These are phyloP conservation scores for Clivina fossor DNA, from an alignment of 2,888 invertebrate genomes.

Conservation along the genomic window DNA sequence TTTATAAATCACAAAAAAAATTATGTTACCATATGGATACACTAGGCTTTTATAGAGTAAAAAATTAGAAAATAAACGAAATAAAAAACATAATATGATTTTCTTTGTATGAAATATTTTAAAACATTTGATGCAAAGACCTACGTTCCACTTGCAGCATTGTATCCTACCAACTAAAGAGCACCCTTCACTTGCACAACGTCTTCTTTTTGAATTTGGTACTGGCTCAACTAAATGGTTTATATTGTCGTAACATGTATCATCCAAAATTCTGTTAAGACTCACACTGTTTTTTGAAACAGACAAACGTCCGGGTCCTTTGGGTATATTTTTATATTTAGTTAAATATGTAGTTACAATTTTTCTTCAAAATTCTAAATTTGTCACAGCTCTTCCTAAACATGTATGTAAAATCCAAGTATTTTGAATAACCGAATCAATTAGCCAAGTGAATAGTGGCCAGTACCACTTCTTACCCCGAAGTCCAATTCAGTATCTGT, in stretches of 20 bases:
- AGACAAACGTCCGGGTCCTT: conserved; percentile 28
- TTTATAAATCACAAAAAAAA: no score
- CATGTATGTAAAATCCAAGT: conserved; percentile 33
- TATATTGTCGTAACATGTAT: conserved; percentile 35
- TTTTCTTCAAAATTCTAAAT: conserved; percentile 31
- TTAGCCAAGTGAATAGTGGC: conserved; percentile 3
- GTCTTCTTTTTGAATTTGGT: conserved; percentile 35
- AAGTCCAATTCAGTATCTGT: not conserved
- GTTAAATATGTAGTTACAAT: conserved; percentile 23
- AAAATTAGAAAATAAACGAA: not conserved
- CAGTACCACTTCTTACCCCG: conserved; percentile 3
- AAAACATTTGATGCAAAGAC: conserved; percentile 11
- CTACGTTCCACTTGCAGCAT: not conserved
- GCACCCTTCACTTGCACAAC: conserved; percentile 39
- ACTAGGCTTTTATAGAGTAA: not conserved
- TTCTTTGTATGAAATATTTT: conserved; percentile 5
- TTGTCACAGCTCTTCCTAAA: conserved; percentile 6
- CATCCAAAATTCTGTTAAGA: conserved; percentile 36
- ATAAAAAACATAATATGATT: conserved; percentile 7
- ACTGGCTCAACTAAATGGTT: conserved; percentile 35
- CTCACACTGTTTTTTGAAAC: conserved; percentile 31
- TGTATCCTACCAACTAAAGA: conserved; percentile 1
- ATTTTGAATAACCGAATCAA: conserved; percentile 28
- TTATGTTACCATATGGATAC: conserved; percentile 11
- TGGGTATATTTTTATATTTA: conserved; percentile 28